phyloP scores from a whole-genome alignment of 1,140 invertebrate species.

The Rhizoglyphus robini region DNA sequence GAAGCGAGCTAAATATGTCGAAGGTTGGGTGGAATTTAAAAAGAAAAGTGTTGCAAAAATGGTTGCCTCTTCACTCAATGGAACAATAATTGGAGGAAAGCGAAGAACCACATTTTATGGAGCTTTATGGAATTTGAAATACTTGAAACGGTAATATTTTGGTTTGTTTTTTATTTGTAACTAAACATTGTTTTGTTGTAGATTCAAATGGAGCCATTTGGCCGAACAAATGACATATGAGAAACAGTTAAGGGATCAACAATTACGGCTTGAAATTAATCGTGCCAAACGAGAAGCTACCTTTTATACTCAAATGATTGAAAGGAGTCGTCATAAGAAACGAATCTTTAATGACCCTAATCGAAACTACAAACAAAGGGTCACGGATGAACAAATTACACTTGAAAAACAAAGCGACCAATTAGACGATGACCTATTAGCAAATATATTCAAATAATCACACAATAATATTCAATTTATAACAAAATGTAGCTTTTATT shows the following conservation, averaged over 20 bases:
- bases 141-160: conserved; percentile 53
- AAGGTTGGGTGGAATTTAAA: conserved; percentile 94
- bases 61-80: conserved; percentile 66
- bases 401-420: not conserved
- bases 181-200: conserved; percentile 27
- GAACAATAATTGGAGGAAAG: conserved; percentile 66
- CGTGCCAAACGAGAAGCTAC: conserved; percentile 77
- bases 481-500: conserved; percentile 3
- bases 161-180: not conserved
- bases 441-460: conserved; percentile 16
- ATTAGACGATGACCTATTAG: conserved; percentile 7
- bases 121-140: conserved; percentile 88
- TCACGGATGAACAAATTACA: conserved; percentile 13
- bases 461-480: not conserved
- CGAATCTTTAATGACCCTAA: conserved; percentile 9
- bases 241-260: conserved; percentile 68
- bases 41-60: conserved; percentile 73
- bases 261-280: conserved; percentile 68
- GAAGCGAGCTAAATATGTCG: conserved; percentile 51
- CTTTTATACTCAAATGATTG: conserved; percentile 65
- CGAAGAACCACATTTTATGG: conserved; percentile 77
- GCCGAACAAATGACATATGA: conserved; percentile 82
- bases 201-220: conserved; percentile 90
- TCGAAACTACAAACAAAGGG: conserved; percentile 9
- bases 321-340: conserved; percentile 37